A percentile compares a stretch with the other conserved stretches of the same genome.
Evolutionary conservation across 2,888 invertebrate genomes (phyloP).

Genomic region (Heliconius charithonia): DNA sequence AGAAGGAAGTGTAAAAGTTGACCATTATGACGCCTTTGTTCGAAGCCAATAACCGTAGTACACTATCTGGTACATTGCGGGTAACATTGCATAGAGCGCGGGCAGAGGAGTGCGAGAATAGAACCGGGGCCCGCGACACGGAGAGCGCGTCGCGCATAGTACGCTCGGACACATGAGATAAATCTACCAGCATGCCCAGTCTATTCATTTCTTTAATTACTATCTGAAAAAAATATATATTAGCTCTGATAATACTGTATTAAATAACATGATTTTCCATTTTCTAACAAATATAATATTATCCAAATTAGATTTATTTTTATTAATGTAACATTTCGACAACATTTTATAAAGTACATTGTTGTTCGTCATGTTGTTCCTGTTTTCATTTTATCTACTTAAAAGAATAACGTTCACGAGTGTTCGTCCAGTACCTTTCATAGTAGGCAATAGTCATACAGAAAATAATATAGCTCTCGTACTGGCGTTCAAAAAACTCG

Average conservation of each 20-base stretch:
- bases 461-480: conserved; percentile 21
- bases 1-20: conserved; percentile 91
- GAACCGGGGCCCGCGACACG: conserved; percentile 91
- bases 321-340: background rate
- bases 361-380: background rate
- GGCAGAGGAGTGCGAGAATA: conserved; percentile 94
- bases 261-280: background rate
- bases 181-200: conserved; percentile 93
- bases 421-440: conserved; percentile 4
- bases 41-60: conserved; percentile 87
- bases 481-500: conserved; percentile 28
- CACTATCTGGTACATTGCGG: conserved; percentile 91
- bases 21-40: conserved; percentile 94
- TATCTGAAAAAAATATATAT: conserved; percentile 73
- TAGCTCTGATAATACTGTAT: background rate
- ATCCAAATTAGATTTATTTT: background rate
- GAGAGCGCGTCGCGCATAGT: conserved; percentile 92
- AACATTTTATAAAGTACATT: background rate
- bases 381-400: conserved; percentile 12
- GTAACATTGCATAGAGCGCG: conserved; percentile 91
- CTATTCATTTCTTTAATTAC: conserved; percentile 95
- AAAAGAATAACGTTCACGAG: conserved; percentile 9
- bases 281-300: background rate
- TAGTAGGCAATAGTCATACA: background rate
- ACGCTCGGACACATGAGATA: conserved; percentile 90